phyloP scores from a whole-genome alignment of 2,113 vertebrate species.

The Triplophysa tibetana region DNA sequence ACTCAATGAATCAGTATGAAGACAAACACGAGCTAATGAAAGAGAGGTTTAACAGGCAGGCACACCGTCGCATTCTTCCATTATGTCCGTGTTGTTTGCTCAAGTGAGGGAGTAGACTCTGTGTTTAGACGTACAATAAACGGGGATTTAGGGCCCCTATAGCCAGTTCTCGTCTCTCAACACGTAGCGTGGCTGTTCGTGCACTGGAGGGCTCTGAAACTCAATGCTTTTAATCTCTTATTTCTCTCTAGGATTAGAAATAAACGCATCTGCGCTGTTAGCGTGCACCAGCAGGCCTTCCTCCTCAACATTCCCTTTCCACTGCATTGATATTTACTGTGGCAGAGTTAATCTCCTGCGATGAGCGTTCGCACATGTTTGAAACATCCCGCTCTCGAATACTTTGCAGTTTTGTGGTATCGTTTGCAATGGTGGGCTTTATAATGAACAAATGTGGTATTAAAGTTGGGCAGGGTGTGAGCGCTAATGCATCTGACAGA shows the following conservation, averaged over 20 bases:
- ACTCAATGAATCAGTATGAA: conserved; percentile 48
- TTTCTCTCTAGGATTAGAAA: conserved; percentile 61
- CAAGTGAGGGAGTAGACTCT: conserved; percentile 35
- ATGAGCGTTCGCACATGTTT: conserved; percentile 51
- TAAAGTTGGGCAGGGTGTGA: not conserved
- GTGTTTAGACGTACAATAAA: conserved; percentile 52
- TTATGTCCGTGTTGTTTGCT: conserved; percentile 46
- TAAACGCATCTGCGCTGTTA: conserved; percentile 49
- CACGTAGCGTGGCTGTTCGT: conserved; percentile 67
- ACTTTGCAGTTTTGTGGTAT: conserved; percentile 30
- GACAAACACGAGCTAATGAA: conserved; percentile 48
- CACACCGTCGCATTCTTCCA: conserved; percentile 33
- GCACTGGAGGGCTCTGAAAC: conserved; percentile 64
- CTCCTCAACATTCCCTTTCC: conserved; percentile 46
- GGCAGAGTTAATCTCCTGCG: conserved; percentile 51
- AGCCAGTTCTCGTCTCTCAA: conserved; percentile 72
- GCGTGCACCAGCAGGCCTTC: conserved; percentile 50
- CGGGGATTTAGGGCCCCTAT: conserved; percentile 68
- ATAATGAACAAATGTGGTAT: conserved; percentile 3
- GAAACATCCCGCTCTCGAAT: conserved; percentile 35
- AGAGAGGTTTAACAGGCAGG: conserved; percentile 36
- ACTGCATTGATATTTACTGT: conserved; percentile 48
- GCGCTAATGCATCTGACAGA: conserved; percentile 21
- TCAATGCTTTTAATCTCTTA: conserved; percentile 76
- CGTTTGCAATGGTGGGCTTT: conserved; percentile 15